A percentile compares a stretch with the other conserved stretches of the same genome.
Evolutionary conservation across 2,113 vertebrate species (phyloP).

Genomic region (Ursus arctos): DNA sequence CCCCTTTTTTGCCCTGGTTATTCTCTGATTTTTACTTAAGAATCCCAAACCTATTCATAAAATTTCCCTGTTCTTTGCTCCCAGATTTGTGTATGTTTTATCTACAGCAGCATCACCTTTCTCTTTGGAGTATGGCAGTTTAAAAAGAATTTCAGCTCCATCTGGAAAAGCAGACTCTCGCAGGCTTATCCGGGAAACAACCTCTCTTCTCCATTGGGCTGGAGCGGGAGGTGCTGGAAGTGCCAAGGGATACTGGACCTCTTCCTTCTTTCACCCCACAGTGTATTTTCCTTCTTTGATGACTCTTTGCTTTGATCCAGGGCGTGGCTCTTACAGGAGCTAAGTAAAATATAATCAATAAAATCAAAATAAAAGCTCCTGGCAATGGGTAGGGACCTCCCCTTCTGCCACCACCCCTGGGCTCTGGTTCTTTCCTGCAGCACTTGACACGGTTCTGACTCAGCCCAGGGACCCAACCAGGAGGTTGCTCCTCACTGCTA

Average conservation of each 20-base stretch:
- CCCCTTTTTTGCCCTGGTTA: neutral
- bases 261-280: rapidly evolving
- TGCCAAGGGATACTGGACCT: rapidly evolving
- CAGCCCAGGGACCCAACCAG: rapidly evolving
- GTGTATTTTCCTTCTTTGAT: neutral
- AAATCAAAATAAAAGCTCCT: neutral
- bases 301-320: neutral
- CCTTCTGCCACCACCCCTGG: too few species aligned
- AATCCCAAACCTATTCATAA: neutral
- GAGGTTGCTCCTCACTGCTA: neutral
- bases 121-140: neutral
- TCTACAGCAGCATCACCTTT: neutral
- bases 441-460: too few species aligned
- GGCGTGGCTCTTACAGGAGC: neutral
- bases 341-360: neutral
- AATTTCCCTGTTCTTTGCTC: neutral
- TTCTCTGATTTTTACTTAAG: neutral
- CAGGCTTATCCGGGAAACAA: neutral
- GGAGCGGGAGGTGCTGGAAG: neutral
- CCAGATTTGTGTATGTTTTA: neutral
- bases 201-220: neutral
- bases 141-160: neutral
- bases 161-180: neutral
- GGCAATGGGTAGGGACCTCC: rapidly evolving
- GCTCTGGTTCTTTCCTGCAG: neutral